Evolutionary conservation across 2,888 invertebrate genomes (phyloP), one percentile per base, ranked within the genome.

Genomic region (Magallana nippona): DNA sequence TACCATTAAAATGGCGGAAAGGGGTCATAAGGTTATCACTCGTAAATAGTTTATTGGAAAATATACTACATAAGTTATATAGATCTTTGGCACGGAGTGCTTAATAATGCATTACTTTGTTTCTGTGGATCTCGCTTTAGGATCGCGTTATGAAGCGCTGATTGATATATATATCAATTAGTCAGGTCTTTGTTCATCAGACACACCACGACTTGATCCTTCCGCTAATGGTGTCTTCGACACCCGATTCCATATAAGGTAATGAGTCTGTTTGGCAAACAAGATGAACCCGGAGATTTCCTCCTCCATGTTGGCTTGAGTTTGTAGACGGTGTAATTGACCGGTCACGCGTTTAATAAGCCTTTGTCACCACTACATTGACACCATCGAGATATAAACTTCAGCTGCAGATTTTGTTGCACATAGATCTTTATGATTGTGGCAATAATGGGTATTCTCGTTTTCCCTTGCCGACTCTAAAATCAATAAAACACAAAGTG

Each of bases 301-400:
- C 71, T 71, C 71, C 15, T 5, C 44, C 44, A 44, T 27, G 22
- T 27, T 71, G 22, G 71, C 27, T 71, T 15, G 22, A 22, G 71
- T 71, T 71, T 71, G 22, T 32, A 32, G 71, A 71, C 71, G 71
- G 32, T 71, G 71, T 71, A 71, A 71, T 71, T 71, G 71, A 15
- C 71, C 71, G 71, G 71, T 71, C 71, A 71, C 71, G 32, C 32
- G 32, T 13, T 27, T 32, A 71, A 27, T 27, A 71, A 71, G 27
- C 32, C 71, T 71, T 27, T 27, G 71, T 71, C 71, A 22, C 22
- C 19, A 10, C 71, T 71, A 19, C 1, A 71, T 71, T 32, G 71
- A 71, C 27, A 22, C 10, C 3, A 27, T 11, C 11, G 13, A 27
- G 27, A 71, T 71, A 62, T 22, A 62, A 10, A 11, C 62, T 11